Evolutionary conservation across 2,113 vertebrate genomes (phyloP).

Genomic region (Chionomys nivalis): DNA sequence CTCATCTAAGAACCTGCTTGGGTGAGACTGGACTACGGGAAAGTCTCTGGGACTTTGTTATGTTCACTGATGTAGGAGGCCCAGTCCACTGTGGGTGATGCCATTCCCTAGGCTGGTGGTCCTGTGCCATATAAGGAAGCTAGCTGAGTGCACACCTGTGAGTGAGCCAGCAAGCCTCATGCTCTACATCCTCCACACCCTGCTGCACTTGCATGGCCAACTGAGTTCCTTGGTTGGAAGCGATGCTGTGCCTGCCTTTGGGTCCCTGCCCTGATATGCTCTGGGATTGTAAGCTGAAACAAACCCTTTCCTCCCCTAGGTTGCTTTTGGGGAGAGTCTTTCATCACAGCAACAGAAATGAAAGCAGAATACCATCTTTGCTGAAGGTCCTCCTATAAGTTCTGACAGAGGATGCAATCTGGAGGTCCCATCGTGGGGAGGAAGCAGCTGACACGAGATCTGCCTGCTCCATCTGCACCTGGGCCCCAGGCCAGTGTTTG

Average conservation of each 20-base stretch:
- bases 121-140: too few species aligned
- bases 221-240: neutral
- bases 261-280: neutral
- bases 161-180: neutral
- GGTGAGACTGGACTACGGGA: neutral
- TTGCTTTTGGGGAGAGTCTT: neutral
- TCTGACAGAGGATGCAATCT: neutral
- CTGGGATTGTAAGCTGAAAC: neutral
- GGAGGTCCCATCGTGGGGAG: accelerated
- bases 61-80: neutral
- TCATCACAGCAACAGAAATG: neutral
- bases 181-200: neutral
- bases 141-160: neutral
- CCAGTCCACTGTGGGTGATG: neutral
- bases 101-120: neutral
- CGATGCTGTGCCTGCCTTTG: neutral
- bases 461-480: neutral
- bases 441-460: neutral
- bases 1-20: neutral
- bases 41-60: neutral
- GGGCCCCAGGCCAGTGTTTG: neutral
- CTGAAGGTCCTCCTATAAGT: neutral
- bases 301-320: neutral
- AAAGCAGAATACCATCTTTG: neutral
- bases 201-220: neutral